Base-by-base conservation (phyloP, 2,797 vertebrate genomes). In the Dipus sagitta region DNA sequence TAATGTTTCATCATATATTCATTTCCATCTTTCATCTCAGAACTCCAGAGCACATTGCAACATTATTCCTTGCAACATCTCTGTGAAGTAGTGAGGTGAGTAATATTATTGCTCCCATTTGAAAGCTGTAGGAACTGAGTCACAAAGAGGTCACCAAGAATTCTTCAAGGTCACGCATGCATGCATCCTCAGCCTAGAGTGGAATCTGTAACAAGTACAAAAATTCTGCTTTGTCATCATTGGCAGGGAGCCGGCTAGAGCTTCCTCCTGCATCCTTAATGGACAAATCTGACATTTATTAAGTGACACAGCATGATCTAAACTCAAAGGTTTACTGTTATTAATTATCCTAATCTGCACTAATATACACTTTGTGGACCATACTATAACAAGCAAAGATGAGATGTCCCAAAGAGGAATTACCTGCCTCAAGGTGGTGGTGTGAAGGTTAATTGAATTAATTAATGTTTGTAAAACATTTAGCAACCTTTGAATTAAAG, bases 1-100 rank as follows among this genome's bases (percentile, higher is more conserved):
- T 67, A 68, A 71, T 62, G 86, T 95, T 95, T 94, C 90, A 28
- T 82, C 93, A 95, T 26, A 17, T 34, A 34, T 84, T 93, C 83
- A 92, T 92, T 92, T 93, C 86, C 17, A 13, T 54, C 96, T 95
- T 96, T 97, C 88, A 95, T 97, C 95, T 93, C 70, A 96, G 86
- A 88, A 95, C 62, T 67, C 71, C 86, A 78, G 32, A 64, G 84
- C 52, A 2, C 28, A 54, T 94, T 91, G 87, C 78, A 88, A 91
- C 67, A 95, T 76, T 52, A 87, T n/a, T 77, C 80, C 89, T 95
- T 93, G 92, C 81, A 77, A 95, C 92, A 95, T 26, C 81, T 74
- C 88, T 95, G 64, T 88, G 81, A 95, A 95, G 71, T 75, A 62
- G 30, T 2, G 12, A 67, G 34, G 23, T 94, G 91, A 96, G 80